phyloP scores from a whole-genome alignment of 2,888 invertebrate genomes.

The Athalia rosae region DNA sequence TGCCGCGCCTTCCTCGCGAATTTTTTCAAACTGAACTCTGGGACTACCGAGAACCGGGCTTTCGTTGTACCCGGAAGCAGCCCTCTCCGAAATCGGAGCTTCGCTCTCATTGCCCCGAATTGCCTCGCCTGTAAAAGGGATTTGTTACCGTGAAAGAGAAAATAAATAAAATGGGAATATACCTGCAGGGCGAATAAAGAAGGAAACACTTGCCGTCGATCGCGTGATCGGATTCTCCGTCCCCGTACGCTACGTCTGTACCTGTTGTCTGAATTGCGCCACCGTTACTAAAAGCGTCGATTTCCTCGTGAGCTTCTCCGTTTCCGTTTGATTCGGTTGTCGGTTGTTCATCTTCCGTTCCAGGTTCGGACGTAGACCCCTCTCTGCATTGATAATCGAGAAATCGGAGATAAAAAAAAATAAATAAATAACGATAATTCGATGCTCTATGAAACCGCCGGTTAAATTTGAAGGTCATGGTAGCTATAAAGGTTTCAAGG shows the following conservation, averaged over 20 bases:
- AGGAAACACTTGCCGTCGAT: too few relatives aligned
- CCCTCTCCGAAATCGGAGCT: constrained; percentile 69
- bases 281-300: constrained; percentile 29
- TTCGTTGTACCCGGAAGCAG: constrained; percentile 66
- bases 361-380: constrained; percentile 67
- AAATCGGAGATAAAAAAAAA: background rate
- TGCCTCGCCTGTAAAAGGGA: constrained; percentile 37
- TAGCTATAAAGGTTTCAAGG: too few relatives aligned
- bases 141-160: too few relatives aligned
- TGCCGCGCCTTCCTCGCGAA: constrained; percentile 64
- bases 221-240: background rate
- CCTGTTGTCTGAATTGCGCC: background rate
- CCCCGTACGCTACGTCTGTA: background rate
- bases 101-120: constrained; percentile 64
- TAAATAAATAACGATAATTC: too few relatives aligned
- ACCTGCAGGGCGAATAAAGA: too few relatives aligned
- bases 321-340: constrained; percentile 47
- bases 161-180: too few relatives aligned
- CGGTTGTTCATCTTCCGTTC: constrained; percentile 64
- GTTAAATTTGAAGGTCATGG: too few relatives aligned
- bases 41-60: constrained; percentile 65
- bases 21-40: constrained; percentile 69
- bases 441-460: too few relatives aligned
- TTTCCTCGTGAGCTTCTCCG: constrained; percentile 23
- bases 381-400: constrained; percentile 58